Base-by-base conservation (phyloP, 2,888 invertebrate genomes). In the Lucinisca nassula region DNA sequence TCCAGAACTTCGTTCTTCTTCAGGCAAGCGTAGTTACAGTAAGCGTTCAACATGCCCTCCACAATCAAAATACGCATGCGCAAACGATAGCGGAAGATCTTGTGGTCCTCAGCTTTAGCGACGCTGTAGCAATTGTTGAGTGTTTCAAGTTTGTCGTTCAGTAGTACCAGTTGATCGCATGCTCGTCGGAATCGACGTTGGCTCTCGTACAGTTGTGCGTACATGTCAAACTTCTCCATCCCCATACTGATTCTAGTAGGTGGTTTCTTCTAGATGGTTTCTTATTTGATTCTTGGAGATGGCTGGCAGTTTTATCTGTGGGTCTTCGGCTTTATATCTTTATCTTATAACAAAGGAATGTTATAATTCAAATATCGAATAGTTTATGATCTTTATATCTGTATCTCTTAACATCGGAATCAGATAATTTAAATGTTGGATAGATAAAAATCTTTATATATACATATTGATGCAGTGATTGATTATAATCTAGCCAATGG, bases 1-100 rank as follows among this genome's bases (percentile, higher is more conserved):
- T 92, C 87, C 10, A 87, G 82, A 27, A 91, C 82, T 61, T 91
- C 89, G 30, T 82, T 85, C 75, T 92, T 89, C 84, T 92, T 92
- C 67, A 86, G 27, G 30, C 79, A 82, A 8, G 89, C 89, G 79
- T 92, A 92, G 49, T 90, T 83, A 45, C 85, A 90, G 70, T 91
- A 92, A 1, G 87, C 58, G 32, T 84, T 89, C 77, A 92, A 74
- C n/a, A 92, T 61, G 8, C 92, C 92, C 61, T 91, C 91, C 17
- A 89, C 73, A 0, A 86, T 81, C n/a, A 90, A 75, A 0, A 91
- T 81, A 27, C 87, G 87, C 89, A 91, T 88, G 38, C 92, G 90
- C 49, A 92, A 77, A 17, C 79, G 82, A 82, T 92, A 90, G 40
- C 90, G 85, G 86, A 91, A 91, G 55, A 76, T 74, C 49, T 84